These are phyloP conservation scores for Mormyrops boulengeri DNA, from an alignment of 2,797 vertebrate genomes.

Conservation along the genomic window DNA sequence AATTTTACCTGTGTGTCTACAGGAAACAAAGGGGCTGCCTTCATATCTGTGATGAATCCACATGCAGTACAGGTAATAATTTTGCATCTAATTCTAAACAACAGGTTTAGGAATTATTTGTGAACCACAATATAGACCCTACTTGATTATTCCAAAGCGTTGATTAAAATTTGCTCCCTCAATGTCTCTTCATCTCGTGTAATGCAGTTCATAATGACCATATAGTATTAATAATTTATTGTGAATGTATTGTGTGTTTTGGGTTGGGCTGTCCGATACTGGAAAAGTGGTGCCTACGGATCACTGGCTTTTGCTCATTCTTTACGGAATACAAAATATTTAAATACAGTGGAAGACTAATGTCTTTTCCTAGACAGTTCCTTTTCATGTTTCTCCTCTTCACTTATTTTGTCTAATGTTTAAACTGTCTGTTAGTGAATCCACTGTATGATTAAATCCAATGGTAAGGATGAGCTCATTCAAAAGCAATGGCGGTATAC, in stretches of 20 bases:
- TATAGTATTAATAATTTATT: not conserved
- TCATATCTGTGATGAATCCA: conserved; percentile 61
- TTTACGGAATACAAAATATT: not conserved
- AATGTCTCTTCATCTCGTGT: not conserved
- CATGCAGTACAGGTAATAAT: conserved; percentile 58
- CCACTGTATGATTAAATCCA: not conserved
- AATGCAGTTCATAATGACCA: not conserved
- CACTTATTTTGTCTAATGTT: not conserved
- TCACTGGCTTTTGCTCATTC: not conserved
- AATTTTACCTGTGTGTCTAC: not conserved
- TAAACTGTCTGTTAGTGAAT: not conserved
- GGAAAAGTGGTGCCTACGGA: not conserved
- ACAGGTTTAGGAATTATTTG: not conserved
- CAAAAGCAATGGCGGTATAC: not conserved
- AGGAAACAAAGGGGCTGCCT: conserved; percentile 60
- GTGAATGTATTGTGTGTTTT: not conserved
- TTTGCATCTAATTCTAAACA: not conserved
- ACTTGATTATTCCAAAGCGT: not conserved
- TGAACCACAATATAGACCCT: not conserved
- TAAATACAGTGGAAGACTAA: not conserved
- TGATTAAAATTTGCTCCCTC: not conserved
- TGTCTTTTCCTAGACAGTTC: not conserved
- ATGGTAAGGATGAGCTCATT: not conserved
- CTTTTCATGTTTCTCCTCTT: not conserved
- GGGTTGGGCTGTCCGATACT: not conserved